Base-by-base conservation (phyloP, 1,140 invertebrate species). In the Hycleus phaleratus region DNA sequence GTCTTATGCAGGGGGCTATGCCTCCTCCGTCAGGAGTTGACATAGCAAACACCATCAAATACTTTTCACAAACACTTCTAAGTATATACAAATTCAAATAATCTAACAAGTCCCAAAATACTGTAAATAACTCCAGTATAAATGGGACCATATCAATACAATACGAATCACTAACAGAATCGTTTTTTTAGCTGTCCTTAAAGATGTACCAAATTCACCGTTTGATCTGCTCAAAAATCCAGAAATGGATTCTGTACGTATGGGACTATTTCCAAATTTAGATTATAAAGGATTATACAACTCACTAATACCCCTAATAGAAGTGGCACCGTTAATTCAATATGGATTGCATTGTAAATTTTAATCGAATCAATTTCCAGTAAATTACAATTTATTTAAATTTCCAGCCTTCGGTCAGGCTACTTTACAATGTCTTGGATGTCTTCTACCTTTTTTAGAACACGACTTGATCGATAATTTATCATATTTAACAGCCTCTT, bases 31-130 rank as follows among this genome's bases (percentile, higher is more conserved):
- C 92, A 56, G 95, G 95, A 55, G 79, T 87, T 56, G 97, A 99
- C 75, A 93, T 98, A 73, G 92, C 93, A 49, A 97, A 95, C 72
- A 98, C 94, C 54, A 82, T 99, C 66, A 97, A 97, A 75, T 97
- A 95, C 76, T 98, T 99, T 77, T 95, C 94, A 26, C 93, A 97
- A 79, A 97, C 93, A 48, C 79, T 99, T 54, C 79, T 98, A 64
- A 91, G 96, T 98, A 84, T 85, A 82, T 82, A 66, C 26, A 57
- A 50, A 56, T 10, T 39, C 6, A 7, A 7, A 39, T 39, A 7
- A 7, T 39, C 38, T 2, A 10, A n/a, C 9, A 8, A 59, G 59
- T 58, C 59, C 56, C 42, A 18, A 32, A 43, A 32, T 9, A 39
- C 8, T 5, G 53, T 26, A 11, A 52, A 51, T 47, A 32, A 53